Base-by-base conservation (phyloP, 1,140 invertebrate genomes). In the Elymnias hypermnestra region DNA sequence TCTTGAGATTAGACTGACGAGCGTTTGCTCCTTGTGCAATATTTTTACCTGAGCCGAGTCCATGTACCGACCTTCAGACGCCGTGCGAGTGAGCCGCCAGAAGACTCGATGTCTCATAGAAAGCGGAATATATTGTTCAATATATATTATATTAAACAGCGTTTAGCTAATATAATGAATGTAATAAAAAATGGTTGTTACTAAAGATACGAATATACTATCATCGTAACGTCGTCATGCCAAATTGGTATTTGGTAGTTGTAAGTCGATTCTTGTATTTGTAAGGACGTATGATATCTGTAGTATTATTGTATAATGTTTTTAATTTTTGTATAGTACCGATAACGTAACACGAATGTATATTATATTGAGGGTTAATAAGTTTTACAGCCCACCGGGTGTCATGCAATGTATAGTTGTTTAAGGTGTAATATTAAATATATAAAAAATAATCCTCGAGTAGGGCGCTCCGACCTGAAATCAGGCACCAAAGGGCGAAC, bases 301-400 rank as follows among this genome's bases (percentile, higher is more conserved):
- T 84, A 84, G 78, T 61, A 73, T 62, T 76, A 79, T 63, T 72
- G 70, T 79, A 71, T 75, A 78, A 83, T 72, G 74, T 84, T 83
- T 84, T 84, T 79, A 83, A 81, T 84, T 84, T 84, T 84, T 84
- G 78, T 84, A 84, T 84, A 84, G 81, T 77, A 79, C 69, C 63
- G 72, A 73, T 69, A 62, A 48, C 39, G 51, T 56, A 52, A 51
- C 55, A 63, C 63, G 48, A 60, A 66, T 83, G 76, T 83, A 81
- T 78, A 39, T 75, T 78, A 77, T 75, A 62, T 67, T 62, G 63
- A 69, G 55, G 58, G 74, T 66, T 61, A 72, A 71, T 77, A 73
- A 73, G 63, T 74, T 74, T 69, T 69, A 72, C 67, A 60, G 56
- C 63, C 54, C 58, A 50, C 43, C 49, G 69, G 65, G 59, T 57